These are phyloP conservation scores for Ceuthmochares aereus DNA, from an alignment of 2,113 vertebrate genomes.

Conservation along the genomic window DNA sequence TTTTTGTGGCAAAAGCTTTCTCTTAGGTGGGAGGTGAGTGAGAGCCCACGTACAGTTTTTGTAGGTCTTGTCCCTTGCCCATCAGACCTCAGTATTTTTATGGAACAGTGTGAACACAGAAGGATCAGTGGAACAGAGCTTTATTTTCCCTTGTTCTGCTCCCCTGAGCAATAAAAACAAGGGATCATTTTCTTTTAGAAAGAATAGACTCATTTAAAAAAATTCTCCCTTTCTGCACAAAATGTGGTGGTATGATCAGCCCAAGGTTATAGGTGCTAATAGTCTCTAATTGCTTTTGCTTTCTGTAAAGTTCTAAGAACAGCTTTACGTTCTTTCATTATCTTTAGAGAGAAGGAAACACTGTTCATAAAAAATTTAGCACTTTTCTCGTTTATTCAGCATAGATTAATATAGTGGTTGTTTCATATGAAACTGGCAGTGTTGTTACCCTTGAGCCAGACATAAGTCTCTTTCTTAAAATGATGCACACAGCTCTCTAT, in stretches of 20 bases:
- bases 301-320: conserved; percentile 41
- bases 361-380: conserved; percentile 50
- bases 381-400: conserved; percentile 44
- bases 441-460: conserved; percentile 16
- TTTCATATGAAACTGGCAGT: not conserved
- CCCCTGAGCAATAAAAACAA: not conserved
- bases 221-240: not conserved
- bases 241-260: not conserved
- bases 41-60: not conserved
- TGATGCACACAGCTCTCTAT: not conserved
- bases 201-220: not conserved
- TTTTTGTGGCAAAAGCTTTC: not conserved
- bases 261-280: not conserved
- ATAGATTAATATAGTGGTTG: conserved; percentile 19
- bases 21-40: not conserved
- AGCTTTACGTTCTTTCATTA: conserved; percentile 51
- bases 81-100: not conserved
- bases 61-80: not conserved
- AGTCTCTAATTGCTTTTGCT: conserved; percentile 13
- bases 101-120: not conserved
- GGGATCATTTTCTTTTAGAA: not conserved
- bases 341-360: conserved; percentile 42
- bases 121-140: not conserved
- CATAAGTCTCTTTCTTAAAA: not conserved
- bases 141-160: not conserved